These are phyloP conservation scores for Eudyptes chrysolophus DNA, from an alignment of 2,113 vertebrate genomes.

Conservation along the genomic window DNA sequence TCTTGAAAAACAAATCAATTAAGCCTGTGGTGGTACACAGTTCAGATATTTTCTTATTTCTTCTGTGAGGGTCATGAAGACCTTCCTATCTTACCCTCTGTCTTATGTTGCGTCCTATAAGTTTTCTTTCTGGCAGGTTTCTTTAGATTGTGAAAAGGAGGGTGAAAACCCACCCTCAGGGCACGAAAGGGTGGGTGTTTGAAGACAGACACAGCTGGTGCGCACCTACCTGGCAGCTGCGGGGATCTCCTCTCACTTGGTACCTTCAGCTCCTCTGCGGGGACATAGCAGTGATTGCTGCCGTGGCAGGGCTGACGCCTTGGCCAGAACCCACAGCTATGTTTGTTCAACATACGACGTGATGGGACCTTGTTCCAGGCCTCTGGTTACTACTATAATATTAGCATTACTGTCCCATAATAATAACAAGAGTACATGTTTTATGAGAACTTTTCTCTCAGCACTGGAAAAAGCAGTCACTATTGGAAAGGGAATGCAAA, in stretches of 20 bases:
- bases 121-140: not conserved
- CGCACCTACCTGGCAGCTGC: rapidly evolving
- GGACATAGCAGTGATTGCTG: not conserved
- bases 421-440: not conserved
- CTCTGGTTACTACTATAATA: not conserved
- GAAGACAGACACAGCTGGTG: not conserved
- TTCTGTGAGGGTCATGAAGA: rapidly evolving
- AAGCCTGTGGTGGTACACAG: not conserved
- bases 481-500: not conserved
- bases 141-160: not conserved
- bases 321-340: not conserved
- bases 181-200: not conserved
- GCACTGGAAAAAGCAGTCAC: not conserved
- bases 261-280: not conserved
- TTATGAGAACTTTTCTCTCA: not conserved
- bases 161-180: not conserved
- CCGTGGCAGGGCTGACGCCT: rapidly evolving
- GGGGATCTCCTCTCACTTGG: rapidly evolving
- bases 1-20: not conserved
- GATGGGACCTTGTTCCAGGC: not conserved
- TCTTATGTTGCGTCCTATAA: not conserved
- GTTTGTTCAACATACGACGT: not conserved
- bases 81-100: not conserved
- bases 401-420: not conserved
- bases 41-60: not conserved